Evolutionary conservation across 2,797 vertebrate genomes (phyloP).

Genomic region (Malurus splendens): DNA sequence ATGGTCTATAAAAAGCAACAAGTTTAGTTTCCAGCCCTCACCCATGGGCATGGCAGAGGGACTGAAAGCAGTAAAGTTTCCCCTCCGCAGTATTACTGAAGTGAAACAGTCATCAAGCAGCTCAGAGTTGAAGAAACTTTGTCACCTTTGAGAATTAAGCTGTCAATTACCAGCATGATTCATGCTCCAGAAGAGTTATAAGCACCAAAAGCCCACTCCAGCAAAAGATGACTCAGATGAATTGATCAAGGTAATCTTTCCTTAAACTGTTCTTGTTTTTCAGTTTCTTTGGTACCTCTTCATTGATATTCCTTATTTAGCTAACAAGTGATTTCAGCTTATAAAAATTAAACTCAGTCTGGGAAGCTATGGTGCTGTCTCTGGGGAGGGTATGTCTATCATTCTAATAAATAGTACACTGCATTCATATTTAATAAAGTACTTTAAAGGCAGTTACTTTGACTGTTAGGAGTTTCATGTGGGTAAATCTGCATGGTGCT

Average conservation of each 20-base stretch:
- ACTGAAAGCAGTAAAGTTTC: not conserved
- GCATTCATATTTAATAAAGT: not conserved
- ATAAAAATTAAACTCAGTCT: not conserved
- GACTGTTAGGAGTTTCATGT: not conserved
- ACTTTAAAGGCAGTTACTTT: not conserved
- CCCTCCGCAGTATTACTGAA: not conserved
- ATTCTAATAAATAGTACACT: not conserved
- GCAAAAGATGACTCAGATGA: not conserved
- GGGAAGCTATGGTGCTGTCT: not conserved
- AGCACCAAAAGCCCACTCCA: not conserved
- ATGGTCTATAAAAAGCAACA: not conserved
- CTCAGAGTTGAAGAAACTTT: not conserved
- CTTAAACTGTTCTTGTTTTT: not conserved
- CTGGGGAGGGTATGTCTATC: not conserved
- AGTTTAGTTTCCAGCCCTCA: not conserved
- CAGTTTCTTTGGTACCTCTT: not conserved
- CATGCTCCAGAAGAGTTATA: not conserved
- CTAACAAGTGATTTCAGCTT: not conserved
- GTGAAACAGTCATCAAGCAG: not conserved
- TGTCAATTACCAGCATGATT: not conserved
- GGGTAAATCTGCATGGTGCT: not conserved
- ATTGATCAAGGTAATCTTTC: not conserved
- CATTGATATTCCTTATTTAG: not conserved
- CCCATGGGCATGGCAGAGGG: not conserved
- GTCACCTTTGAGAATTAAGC: not conserved